Base-by-base conservation (phyloP, 2,797 vertebrate species). In the Helicolenus hilgendorfi region DNA sequence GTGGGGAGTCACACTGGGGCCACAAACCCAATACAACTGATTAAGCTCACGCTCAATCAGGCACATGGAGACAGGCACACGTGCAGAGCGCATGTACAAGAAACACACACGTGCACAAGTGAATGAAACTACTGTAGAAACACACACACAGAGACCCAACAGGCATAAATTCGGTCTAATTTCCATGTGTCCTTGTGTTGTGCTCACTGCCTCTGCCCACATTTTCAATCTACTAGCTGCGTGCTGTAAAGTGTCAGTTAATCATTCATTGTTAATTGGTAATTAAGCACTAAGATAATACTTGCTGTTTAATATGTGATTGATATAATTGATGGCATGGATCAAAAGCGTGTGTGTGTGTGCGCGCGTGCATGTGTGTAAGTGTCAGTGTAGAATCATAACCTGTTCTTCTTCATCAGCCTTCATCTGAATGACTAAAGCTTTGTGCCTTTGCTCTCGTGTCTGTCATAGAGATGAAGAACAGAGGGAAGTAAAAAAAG, bases 211-310 rank as follows among this genome's bases (percentile, higher is more conserved):
- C 29, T 87, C 81, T 45, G 63, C 77, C 68, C 74, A 73, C 69
- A 69, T 77, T 89, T 79, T 74, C 72, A 82, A 74, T 92, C 84
- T 78, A 64, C 75, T 27, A 58, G 33, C 87, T 24, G 27, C n/a
- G 36, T 63, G 76, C 64, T 82, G 49, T 78, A 92, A 94, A 93
- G 89, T 90, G 90, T 84, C 90, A 90, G 79, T 91, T 92, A 96
- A 95, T 96, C 84, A 85, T 84, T 93, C 85, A 84, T 84, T 92
- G 86, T 90, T 96, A 94, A 96, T 96, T 95, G 85, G 84, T 89
- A 94, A 94, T 96, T 94, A 94, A 88, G 79, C 82, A 87, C 68
- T 86, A 83, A 93, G 91, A 95, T 94, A 93, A 92, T 70, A 81
- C 88, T 86, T 71, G 79, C 76, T 81, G 72, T 91, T 93, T 86